A percentile compares a stretch with the other conserved stretches of the same genome.
These are phyloP conservation scores for Rhabdomys pumilio DNA, from an alignment of 2,797 vertebrate genomes.

Conservation along the genomic window DNA sequence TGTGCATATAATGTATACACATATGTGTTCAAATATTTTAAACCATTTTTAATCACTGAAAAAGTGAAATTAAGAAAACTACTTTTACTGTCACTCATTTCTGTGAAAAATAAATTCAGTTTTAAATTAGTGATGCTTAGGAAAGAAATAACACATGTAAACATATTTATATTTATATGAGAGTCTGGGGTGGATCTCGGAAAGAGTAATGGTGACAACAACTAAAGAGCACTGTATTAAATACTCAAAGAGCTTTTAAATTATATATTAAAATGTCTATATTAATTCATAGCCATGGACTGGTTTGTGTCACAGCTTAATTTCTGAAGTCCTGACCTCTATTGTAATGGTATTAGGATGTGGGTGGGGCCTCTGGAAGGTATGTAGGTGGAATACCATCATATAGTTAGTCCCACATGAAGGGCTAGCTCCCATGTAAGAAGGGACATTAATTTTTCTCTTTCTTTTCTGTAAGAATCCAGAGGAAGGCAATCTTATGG, in stretches of 20 bases:
- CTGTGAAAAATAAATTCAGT: background rate
- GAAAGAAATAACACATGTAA: background rate
- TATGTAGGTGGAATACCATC: background rate
- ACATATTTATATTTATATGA: background rate
- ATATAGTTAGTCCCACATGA: background rate
- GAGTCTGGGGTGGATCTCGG: background rate
- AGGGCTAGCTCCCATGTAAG: background rate
- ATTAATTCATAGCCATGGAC: background rate
- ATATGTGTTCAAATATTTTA: background rate
- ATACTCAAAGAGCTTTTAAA: background rate
- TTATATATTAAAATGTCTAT: background rate
- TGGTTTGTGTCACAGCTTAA: background rate
- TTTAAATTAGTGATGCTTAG: background rate
- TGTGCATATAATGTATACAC: background rate
- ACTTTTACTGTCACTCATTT: background rate
- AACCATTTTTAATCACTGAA: conserved; percentile 32
- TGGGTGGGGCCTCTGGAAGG: background rate
- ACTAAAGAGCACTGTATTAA: background rate
- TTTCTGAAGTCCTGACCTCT: background rate
- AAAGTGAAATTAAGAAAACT: background rate
- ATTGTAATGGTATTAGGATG: background rate
- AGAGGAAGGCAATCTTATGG: background rate
- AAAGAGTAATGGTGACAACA: background rate
- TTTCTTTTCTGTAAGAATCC: background rate
- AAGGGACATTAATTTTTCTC: background rate